These are phyloP conservation scores for Heteromurus nitidus DNA, from an alignment of 2,888 invertebrate species.

Conservation along the genomic window DNA sequence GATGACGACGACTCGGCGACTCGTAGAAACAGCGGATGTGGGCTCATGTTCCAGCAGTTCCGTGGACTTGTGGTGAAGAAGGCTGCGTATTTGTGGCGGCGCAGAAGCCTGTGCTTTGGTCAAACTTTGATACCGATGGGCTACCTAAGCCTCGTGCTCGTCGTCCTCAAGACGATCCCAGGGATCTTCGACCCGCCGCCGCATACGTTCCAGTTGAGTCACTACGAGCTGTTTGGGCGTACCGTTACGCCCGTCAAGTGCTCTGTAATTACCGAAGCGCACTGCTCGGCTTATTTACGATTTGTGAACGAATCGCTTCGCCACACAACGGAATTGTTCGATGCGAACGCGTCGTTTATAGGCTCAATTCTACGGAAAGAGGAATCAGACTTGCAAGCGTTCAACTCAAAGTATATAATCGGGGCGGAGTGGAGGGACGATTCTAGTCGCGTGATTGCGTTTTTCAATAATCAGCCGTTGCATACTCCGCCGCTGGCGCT, in stretches of 20 bases:
- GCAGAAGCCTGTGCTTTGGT: constrained; percentile 74
- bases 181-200: constrained; percentile 78
- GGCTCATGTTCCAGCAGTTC: constrained; percentile 76
- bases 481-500: constrained; percentile 84
- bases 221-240: constrained; percentile 69
- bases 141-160: constrained; percentile 80
- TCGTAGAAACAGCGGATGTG: constrained; percentile 36
- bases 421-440: constrained; percentile 37
- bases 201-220: constrained; percentile 78
- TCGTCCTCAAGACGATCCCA: constrained; percentile 78
- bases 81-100: constrained; percentile 75
- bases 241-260: constrained; percentile 68
- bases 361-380: constrained; percentile 32
- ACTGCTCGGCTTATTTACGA: constrained; percentile 58
- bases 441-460: constrained; percentile 74
- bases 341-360: constrained; percentile 5
- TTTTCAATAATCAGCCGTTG: constrained; percentile 88
- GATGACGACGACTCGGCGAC: too few relatives aligned
- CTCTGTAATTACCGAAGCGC: constrained; percentile 2
- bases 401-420: constrained; percentile 70
- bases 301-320: constrained; percentile 43
- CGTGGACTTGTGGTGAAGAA: constrained; percentile 77
- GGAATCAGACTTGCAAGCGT: constrained; percentile 45
- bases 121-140: constrained; percentile 82
- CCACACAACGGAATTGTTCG: background rate